Evolutionary conservation across 2,113 vertebrate genomes (phyloP), one percentile per base, ranked within the genome.

Genomic region (Rousettus leschenaultii): DNA sequence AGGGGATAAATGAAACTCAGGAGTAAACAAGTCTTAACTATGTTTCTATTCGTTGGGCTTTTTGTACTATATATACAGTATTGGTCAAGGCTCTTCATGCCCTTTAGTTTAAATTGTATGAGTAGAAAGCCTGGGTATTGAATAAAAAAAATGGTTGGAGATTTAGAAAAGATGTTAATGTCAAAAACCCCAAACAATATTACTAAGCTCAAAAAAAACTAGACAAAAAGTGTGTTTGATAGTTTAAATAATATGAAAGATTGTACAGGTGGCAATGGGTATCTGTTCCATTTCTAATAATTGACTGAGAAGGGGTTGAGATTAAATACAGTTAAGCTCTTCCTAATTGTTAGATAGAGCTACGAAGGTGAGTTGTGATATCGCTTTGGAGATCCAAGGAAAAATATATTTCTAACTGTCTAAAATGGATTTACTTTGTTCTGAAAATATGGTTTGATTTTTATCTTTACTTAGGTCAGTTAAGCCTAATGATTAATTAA

Each of bases 231-330:
- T 95, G 75, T 68, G 35, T 61, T 74, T 80, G 38, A 8, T 57
- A 63, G 48, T 92, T 96, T 61, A 71, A 96, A 91, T 51, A 33
- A 86, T 75, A 30, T 68, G 71, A 70, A 84, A 77, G 45, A 38
- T 65, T 28, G 1, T 28, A 61, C 2, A 24, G 28, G 59, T 78
- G 38, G 8, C 19, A 1, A 21, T 65, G 5, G n/a, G 15, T 4
- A 14, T 55, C 78, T 83, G 22, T 63, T 96, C 65, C 28, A 66
- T 59, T 90, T 92, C 53, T 80, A 53, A 55, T 79, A 66, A 61
- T 80, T 91, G 43, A 53, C 77, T 88, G 51, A 75, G 71, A 80
- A 88, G 84, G 19, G 4, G 30, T 95, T 86, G 57, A 82, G 30
- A 33, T 85, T 75, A 92, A 74, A 68, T 83, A n/a, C 12, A 84